A percentile compares a stretch with the other conserved stretches of the same genome.
These are phyloP conservation scores for Caenorhabditis afra DNA, from an alignment of 2,888 invertebrate species.

Conservation along the genomic window DNA sequence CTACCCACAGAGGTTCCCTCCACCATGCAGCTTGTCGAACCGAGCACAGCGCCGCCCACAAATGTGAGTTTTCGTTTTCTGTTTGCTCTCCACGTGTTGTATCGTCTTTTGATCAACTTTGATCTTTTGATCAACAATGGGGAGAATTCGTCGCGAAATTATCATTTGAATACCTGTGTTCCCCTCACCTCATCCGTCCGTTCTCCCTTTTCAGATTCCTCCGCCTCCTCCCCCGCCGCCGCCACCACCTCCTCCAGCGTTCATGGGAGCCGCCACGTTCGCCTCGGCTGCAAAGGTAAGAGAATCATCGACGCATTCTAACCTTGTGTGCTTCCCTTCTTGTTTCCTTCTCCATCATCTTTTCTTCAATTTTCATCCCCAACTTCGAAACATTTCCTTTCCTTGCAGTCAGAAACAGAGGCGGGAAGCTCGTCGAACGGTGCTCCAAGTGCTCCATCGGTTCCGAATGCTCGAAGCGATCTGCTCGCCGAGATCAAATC, in stretches of 20 bases:
- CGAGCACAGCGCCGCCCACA: slow-evolving; percentile 49
- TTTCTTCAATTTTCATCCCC: neutral
- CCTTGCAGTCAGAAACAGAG: slow-evolving; percentile 3
- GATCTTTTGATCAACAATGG: no score
- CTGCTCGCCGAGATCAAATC: slow-evolving; percentile 77
- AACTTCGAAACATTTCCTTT: neutral
- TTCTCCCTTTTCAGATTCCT: slow-evolving; percentile 59
- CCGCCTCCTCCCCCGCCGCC: slow-evolving; percentile 75
- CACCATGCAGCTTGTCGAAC: slow-evolving; percentile 64
- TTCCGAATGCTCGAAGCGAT: slow-evolving; percentile 32
- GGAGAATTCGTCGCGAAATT: neutral
- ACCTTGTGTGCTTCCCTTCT: neutral
- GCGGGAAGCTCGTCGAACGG: neutral
- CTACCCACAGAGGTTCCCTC: slow-evolving; percentile 61
- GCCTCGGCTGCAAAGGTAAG: slow-evolving; percentile 47
- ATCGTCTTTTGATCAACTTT: no score
- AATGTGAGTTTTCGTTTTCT: slow-evolving; percentile 41
- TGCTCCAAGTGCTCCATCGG: neutral
- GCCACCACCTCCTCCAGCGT: slow-evolving; percentile 71
- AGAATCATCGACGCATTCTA: neutral
- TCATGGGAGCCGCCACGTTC: slow-evolving; percentile 48
- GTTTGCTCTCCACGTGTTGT: no score
- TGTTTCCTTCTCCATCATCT: neutral
- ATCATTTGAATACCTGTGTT: no score
- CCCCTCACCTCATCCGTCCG: slow-evolving; percentile 3